Evolutionary conservation across 2,888 invertebrate genomes (phyloP), one percentile per base, ranked within the genome.

Genomic region (Eristalis intricaria): DNA sequence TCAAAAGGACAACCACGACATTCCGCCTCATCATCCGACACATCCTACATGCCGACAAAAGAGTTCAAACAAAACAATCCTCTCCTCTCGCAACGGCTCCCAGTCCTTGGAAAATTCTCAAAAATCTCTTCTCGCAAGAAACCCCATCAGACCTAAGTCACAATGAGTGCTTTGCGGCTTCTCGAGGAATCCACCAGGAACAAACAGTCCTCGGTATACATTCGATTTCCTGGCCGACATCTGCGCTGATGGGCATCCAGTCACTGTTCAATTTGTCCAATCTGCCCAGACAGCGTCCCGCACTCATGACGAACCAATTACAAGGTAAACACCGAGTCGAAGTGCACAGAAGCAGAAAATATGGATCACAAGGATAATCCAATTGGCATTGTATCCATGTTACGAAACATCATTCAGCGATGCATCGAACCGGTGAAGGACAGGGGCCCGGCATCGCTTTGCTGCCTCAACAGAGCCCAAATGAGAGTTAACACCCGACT

Each of bases 401-500:
- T 82, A 64, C 80, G 63, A 69, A 75, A 71, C 80, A 71, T 75
- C 70, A 79, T 65, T 43, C 38, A 38, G 38, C 38, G 38, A 38
- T 50, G 50, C 50, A 50, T 5, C 50, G 50, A n/a, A 50, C 19
- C 50, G 50, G 2, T 8, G 50, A 50, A 19, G 50, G 50, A 50
- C 8, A 13, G 2, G 50, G 50, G 50, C 19, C 1, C 2, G 13
- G 38, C 60, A 66, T 58, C n/a, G 32, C 32, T 22, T 11, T 29
- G 56, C 38, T 78, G 32, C 56, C 40, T 70, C 70, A 50, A 65
- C 64, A 58, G 35, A 40, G 78, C 58, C 76, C 65, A 66, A 74
- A 70, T 74, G 77, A 61, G 74, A 70, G 82, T 78, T 82, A 86
- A 82, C 85, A 82, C 82, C 81, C 77, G 70, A 40, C 78, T 86